Base-by-base conservation (phyloP, 2,797 vertebrate species). In the Diceros bicornis region DNA sequence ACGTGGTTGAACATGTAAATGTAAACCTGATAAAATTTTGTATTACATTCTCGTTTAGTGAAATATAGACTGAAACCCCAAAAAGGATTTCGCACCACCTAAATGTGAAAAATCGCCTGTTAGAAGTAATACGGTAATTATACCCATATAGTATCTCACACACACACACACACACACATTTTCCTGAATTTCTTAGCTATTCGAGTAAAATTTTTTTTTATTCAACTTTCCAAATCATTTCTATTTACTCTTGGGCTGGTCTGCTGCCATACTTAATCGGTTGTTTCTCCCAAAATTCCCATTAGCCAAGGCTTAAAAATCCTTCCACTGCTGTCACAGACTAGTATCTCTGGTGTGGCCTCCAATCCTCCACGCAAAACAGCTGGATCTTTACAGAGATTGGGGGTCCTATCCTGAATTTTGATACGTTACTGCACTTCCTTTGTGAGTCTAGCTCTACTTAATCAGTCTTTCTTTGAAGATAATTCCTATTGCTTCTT, bases 201-300 rank as follows among this genome's bases (percentile, higher is more conserved):
- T 90, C 83, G 23, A 55, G 1, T 52, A 81, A 72, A 93, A 18
- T 23, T 17, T 9, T 44, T 82, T 55, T 82, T 81, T 14, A n/a
- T 62, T 81, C 32, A 94, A 66, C 3, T 89, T 95, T 61, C 32
- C 44, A 75, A 90, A 95, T 34, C 69, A 88, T 84, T 83, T 92
- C 9, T 92, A n/a, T 55, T 89, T 69, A 74, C 11, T 44, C 13
- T 55, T 72, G 11, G 10, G 6, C 34, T 94, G 23, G 6, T 47
- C 16, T 82, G 25, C 4, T 91, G 13, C 17, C 16, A 79, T 62
- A 78, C 1, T 32, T 81, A 34, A 47, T 52, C 29, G 64, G 9
- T 79, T 41, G 1, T 69, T 29, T 4, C 17, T 21, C 37, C 2
- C 13, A 11, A 37, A 86, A 57, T 9, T 91, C n/a, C 78, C 7